A percentile compares a stretch with the other conserved stretches of the same genome.
Conservation (phyloP, 2,888 invertebrate genomes). For the Hyalella azteca region DNA sequence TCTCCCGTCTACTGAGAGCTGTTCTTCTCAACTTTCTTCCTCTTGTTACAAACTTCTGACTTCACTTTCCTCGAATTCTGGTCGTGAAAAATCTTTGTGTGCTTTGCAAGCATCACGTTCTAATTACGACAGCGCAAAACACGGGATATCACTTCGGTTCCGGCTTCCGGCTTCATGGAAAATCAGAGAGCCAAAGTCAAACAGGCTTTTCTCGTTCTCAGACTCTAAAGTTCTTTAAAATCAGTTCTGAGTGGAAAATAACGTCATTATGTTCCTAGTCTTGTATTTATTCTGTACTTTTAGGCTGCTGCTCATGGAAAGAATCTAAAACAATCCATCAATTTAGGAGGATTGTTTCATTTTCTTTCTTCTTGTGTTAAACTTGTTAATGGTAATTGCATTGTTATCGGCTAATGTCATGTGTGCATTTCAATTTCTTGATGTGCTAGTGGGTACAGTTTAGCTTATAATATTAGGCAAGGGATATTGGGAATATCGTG, state of each 20-base stretch:
- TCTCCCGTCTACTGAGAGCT: not conserved
- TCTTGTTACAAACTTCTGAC: not conserved
- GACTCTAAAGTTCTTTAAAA: not conserved
- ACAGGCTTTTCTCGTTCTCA: not conserved
- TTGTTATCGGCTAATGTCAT: not conserved
- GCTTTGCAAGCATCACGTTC: not conserved
- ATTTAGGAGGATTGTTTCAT: not conserved
- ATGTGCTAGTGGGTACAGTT: not conserved
- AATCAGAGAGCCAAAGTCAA: not conserved
- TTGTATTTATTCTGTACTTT: not conserved
- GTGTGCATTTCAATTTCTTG: conserved; percentile 16
- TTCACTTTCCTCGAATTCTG: not conserved
- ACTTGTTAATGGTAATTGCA: not conserved
- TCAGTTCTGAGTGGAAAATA: not conserved
- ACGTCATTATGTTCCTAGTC: conserved; percentile 1
- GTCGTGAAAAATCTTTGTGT: conserved; percentile 15
- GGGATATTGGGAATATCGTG: too few relatives aligned
- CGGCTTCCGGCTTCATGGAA: not conserved
- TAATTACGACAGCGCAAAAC: not conserved
- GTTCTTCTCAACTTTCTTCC: not conserved
- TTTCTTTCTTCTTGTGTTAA: not conserved
- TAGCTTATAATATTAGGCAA: not conserved
- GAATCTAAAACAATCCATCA: not conserved
- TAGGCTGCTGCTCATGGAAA: conserved; percentile 6
- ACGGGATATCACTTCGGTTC: not conserved